A percentile compares a stretch with the other conserved stretches of the same genome.
Conservation (phyloP, 2,113 vertebrate genomes). For the Plecotus auritus region DNA sequence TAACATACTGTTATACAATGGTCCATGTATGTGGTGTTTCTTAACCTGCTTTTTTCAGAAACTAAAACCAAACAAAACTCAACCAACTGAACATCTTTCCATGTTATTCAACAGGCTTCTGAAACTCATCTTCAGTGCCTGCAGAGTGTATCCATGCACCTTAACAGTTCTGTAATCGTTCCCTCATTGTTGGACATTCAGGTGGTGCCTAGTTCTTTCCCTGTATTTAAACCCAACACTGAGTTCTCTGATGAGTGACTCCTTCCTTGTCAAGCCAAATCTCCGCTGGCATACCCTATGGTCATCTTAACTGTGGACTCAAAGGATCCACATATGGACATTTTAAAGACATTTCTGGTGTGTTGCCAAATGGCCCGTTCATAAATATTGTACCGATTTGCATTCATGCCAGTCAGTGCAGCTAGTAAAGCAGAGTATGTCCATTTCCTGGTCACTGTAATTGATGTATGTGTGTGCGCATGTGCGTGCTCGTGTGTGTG, state of each 20-base stretch:
- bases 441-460: slow-evolving; percentile 2
- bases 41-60: slow-evolving; percentile 57
- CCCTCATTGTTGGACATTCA: slow-evolving; percentile 42
- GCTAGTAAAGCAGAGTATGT: slow-evolving; percentile 20
- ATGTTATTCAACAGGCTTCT: slow-evolving; percentile 58
- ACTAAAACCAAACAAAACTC: slow-evolving; percentile 58
- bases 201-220: slow-evolving; percentile 61
- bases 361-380: slow-evolving; percentile 29
- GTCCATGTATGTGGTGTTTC: slow-evolving; percentile 58
- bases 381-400: slow-evolving; percentile 4
- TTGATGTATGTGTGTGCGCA: too few species aligned
- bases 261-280: slow-evolving; percentile 52
- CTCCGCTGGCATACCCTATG: neutral
- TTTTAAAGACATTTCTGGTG: slow-evolving; percentile 44
- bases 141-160: slow-evolving; percentile 47
- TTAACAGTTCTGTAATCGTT: slow-evolving; percentile 49
- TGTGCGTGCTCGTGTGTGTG: too few species aligned
- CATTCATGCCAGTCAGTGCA: slow-evolving; percentile 45
- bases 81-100: slow-evolving; percentile 49
- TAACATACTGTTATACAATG: slow-evolving; percentile 33
- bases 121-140: slow-evolving; percentile 63
- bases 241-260: slow-evolving; percentile 49
- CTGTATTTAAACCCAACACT: slow-evolving; percentile 44
- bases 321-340: slow-evolving; percentile 40
- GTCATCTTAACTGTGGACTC: slow-evolving; percentile 24